A percentile compares a stretch with the other conserved stretches of the same genome.
Evolutionary conservation across 2,888 invertebrate genomes (phyloP).

Genomic region (Spilosoma lubricipeda): DNA sequence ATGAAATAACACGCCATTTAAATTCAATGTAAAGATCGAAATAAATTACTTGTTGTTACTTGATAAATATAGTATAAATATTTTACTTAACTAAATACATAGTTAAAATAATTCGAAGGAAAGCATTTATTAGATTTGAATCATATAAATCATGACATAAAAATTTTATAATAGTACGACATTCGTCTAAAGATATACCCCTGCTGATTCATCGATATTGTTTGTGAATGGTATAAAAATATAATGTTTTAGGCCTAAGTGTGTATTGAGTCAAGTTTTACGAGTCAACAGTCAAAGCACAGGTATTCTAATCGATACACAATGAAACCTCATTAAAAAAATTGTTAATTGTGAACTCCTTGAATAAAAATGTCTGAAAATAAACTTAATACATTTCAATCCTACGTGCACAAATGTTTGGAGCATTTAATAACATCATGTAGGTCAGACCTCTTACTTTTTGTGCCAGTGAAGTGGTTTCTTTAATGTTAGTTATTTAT

Average conservation of each 20-base stretch:
- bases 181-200: neutral
- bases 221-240: neutral
- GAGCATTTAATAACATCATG: slow-evolving; percentile 43
- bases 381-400: neutral
- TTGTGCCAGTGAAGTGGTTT: slow-evolving; percentile 51
- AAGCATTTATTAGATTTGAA: neutral
- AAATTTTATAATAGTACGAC: neutral
- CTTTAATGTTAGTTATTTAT: slow-evolving; percentile 71
- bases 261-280: neutral
- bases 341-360: neutral
- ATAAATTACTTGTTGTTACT: neutral
- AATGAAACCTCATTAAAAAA: neutral
- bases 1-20: too few species aligned
- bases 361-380: neutral
- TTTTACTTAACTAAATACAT: neutral
- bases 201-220: neutral
- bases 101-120: neutral
- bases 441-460: slow-evolving; percentile 30
- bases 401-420: slow-evolving; percentile 13
- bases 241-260: neutral
- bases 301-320: neutral
- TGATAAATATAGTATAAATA: neutral
- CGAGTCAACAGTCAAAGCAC: neutral
- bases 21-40: neutral
- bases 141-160: too few species aligned